phyloP scores from a whole-genome alignment of 2,797 vertebrate genomes.

The Rhinella marina region DNA sequence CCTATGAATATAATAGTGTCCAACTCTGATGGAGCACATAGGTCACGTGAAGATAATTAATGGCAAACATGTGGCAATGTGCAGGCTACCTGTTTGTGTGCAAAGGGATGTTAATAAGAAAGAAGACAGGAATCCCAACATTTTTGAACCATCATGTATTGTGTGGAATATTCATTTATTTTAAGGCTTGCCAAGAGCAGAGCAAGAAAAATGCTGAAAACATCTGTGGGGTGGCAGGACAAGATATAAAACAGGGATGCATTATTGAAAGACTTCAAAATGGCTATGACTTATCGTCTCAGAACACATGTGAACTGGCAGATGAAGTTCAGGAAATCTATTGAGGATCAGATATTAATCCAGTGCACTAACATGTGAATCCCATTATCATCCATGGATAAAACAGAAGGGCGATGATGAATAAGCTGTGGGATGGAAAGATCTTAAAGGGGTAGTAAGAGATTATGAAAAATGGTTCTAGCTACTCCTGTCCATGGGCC shows the following conservation, averaged over 20 bases:
- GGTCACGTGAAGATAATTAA: background rate
- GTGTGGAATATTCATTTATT: constrained; percentile 2
- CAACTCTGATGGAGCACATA: too few relatives aligned
- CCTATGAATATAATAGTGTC: background rate
- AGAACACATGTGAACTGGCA: constrained; percentile 35
- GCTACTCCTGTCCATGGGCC: background rate
- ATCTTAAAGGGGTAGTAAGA: background rate
- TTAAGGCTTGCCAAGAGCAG: background rate
- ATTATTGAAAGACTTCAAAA: constrained; percentile 20
- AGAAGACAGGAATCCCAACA: background rate
- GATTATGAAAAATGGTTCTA: background rate
- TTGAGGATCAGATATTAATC: constrained; percentile 7
- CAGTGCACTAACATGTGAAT: background rate
- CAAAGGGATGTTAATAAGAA: background rate
- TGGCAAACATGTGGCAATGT: background rate
- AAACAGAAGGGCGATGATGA: background rate
- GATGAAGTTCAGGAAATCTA: constrained; percentile 42
- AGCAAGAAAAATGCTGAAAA: constrained; percentile 3
- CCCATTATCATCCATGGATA: background rate
- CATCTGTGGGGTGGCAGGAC: constrained; percentile 33
- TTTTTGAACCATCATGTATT: background rate
- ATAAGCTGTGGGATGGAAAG: background rate
- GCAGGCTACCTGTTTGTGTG: background rate
- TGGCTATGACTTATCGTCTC: constrained; percentile 17
- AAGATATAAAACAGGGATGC: constrained; percentile 17